Conservation (phyloP, 2,113 vertebrate species). For the Petrocephalus microphthalmus region DNA sequence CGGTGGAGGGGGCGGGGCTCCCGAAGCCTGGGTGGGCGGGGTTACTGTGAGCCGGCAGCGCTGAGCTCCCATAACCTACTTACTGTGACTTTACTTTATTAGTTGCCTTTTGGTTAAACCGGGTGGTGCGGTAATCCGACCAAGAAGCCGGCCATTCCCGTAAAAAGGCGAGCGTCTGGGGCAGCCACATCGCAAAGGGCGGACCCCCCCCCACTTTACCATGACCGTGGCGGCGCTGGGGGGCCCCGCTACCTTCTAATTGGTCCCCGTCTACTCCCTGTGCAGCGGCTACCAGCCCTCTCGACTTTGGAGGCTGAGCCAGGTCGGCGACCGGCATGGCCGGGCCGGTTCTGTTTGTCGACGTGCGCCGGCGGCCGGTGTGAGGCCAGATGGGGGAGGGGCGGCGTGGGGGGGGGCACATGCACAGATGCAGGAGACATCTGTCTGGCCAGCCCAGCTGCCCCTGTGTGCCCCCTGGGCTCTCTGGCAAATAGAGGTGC, state of each 20-base stretch:
- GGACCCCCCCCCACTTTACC: no score
- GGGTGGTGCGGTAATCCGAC: background rate
- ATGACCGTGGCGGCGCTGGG: background rate
- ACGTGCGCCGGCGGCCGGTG: background rate
- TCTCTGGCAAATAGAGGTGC: constrained; percentile 16
- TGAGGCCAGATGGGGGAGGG: background rate
- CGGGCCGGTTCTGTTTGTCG: constrained; percentile 26
- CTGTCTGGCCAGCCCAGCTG: constrained; percentile 26
- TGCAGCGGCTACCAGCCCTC: constrained; percentile 29
- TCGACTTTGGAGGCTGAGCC: background rate
- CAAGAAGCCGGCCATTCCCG: background rate
- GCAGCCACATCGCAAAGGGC: background rate
- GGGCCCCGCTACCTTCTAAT: constrained; percentile 19
- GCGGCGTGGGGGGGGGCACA: background rate
- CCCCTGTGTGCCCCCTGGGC: constrained; percentile 28
- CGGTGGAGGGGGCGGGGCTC: background rate
- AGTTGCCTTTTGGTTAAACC: background rate
- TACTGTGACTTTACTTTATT: background rate
- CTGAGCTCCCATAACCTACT: background rate
- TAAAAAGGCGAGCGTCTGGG: background rate
- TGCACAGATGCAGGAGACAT: constrained; percentile 46
- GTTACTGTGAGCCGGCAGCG: background rate
- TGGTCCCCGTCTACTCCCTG: constrained; percentile 28
- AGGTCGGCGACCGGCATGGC: constrained; percentile 24
- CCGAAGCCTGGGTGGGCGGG: background rate